These are phyloP conservation scores for Petrosia ficiformis DNA, from an alignment of 37 sponge, comb jelly and placozoan genomes.

Conservation along the genomic window DNA sequence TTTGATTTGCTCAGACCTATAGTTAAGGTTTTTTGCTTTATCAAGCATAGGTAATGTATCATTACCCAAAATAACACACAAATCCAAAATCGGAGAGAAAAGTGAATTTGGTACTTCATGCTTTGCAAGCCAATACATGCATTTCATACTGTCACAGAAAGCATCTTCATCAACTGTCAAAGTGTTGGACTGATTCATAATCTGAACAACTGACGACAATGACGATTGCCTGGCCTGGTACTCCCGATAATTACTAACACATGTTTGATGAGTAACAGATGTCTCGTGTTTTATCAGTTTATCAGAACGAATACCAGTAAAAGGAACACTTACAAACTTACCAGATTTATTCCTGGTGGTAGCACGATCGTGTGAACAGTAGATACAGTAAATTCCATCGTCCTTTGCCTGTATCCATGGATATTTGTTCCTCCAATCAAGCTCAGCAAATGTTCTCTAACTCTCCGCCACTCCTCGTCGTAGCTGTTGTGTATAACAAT, in stretches of 20 bases:
- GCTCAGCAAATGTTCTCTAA: constrained; percentile 7
- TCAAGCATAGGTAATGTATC: constrained; percentile 16
- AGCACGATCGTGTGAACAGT: constrained; percentile 8
- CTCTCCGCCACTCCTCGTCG: neutral
- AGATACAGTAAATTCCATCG: constrained; percentile 1
- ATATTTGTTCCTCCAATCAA: constrained; percentile 1
- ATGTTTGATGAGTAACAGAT: constrained; percentile 1
- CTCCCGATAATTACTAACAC: neutral
- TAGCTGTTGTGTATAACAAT: neutral
- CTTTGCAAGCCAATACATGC: constrained; percentile 56
- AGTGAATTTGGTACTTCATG: constrained; percentile 36
- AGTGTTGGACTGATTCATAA: neutral
- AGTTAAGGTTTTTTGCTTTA: constrained; percentile 23
- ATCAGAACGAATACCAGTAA: constrained; percentile 6
- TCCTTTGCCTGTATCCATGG: constrained; percentile 1
- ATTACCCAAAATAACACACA: constrained; percentile 27
- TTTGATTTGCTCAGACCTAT: constrained; percentile 33
- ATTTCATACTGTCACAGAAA: constrained; percentile 2
- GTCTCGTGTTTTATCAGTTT: neutral
- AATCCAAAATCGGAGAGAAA: constrained; percentile 26
- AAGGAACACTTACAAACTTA: constrained; percentile 3
- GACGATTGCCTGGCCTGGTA: constrained; percentile 7
- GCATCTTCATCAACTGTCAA: constrained; percentile 17
- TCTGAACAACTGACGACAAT: neutral
- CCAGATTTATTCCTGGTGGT: constrained; percentile 3